These are phyloP conservation scores for Drosophila kepulauana DNA, from an alignment of 1,140 invertebrate genomes.

Conservation along the genomic window DNA sequence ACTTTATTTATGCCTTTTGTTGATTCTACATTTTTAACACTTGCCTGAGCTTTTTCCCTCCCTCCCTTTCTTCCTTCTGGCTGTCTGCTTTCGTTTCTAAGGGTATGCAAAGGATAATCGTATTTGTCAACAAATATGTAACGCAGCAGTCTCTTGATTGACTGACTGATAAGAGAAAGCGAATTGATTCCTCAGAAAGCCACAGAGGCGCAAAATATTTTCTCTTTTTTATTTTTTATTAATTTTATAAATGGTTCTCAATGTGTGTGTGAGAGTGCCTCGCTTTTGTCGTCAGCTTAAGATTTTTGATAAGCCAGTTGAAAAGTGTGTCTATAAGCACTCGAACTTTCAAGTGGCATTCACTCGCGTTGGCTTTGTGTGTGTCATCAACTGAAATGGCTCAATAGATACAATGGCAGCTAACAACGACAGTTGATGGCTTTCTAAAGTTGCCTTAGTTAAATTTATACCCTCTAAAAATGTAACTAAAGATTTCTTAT, in stretches of 20 bases:
- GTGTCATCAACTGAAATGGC: constrained; percentile 61
- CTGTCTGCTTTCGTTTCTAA: too few species aligned
- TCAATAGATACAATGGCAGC: constrained; percentile 60
- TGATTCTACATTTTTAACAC: constrained; percentile 49
- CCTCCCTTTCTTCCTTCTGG: too few species aligned
- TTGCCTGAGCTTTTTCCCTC: constrained; percentile 28
- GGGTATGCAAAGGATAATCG: constrained; percentile 7
- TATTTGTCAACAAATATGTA: constrained; percentile 1
- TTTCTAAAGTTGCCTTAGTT: neutral
- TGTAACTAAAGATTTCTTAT: too few species aligned
- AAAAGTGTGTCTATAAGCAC: constrained; percentile 79
- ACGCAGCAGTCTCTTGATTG: neutral
- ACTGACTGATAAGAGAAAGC: constrained; percentile 19
- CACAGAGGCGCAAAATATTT: constrained; percentile 12
- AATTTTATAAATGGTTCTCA: constrained; percentile 62
- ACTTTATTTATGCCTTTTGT: constrained; percentile 17
- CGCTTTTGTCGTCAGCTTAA: constrained; percentile 71
- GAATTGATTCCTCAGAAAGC: constrained; percentile 24
- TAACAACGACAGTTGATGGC: constrained; percentile 65
- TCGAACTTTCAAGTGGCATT: constrained; percentile 65
- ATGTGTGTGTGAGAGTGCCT: constrained; percentile 10
- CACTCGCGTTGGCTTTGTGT: constrained; percentile 54
- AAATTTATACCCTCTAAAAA: too few species aligned
- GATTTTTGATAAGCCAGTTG: constrained; percentile 79
- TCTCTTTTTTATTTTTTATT: constrained; percentile 24